phyloP scores from a whole-genome alignment of 2,113 vertebrate genomes.

The Prunella fulvescens region DNA sequence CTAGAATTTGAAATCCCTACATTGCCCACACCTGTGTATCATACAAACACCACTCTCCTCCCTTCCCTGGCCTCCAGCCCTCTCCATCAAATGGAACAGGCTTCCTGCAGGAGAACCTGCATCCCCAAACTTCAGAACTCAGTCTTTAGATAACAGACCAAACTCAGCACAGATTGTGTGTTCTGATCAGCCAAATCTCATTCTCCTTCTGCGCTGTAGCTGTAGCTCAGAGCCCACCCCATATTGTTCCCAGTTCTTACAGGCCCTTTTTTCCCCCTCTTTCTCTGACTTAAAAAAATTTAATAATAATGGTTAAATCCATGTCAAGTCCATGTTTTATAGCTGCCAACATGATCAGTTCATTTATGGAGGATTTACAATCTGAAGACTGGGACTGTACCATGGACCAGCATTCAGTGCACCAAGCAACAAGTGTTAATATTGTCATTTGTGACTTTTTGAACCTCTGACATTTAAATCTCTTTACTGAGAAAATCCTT shows the following conservation, averaged over 20 bases:
- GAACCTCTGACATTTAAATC: not conserved
- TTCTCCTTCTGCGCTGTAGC: not conserved
- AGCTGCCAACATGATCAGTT: not conserved
- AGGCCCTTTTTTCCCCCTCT: too few species aligned
- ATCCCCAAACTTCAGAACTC: not conserved
- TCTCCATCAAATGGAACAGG: not conserved
- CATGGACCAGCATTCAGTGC: not conserved
- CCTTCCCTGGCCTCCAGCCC: not conserved
- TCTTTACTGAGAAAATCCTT: not conserved
- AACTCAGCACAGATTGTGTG: rapidly evolving
- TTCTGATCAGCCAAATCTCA: not conserved
- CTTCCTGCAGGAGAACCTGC: not conserved
- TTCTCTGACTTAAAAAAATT: not conserved
- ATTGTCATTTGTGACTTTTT: not conserved
- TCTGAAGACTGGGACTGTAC: not conserved
- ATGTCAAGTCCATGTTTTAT: not conserved
- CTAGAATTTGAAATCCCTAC: not conserved
- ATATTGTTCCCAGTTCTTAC: not conserved
- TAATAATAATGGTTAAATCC: not conserved
- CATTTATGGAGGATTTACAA: not conserved
- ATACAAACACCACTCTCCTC: not conserved
- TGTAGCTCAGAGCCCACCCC: not conserved
- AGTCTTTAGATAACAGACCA: not conserved
- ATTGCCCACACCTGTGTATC: not conserved
- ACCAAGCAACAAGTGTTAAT: not conserved